Percentiles rank a stretch among this genome's conserved stretches.
Conservation (phyloP, 30 jellyfish, hydroid and myxozoan species). For the Morbakka virulenta region DNA sequence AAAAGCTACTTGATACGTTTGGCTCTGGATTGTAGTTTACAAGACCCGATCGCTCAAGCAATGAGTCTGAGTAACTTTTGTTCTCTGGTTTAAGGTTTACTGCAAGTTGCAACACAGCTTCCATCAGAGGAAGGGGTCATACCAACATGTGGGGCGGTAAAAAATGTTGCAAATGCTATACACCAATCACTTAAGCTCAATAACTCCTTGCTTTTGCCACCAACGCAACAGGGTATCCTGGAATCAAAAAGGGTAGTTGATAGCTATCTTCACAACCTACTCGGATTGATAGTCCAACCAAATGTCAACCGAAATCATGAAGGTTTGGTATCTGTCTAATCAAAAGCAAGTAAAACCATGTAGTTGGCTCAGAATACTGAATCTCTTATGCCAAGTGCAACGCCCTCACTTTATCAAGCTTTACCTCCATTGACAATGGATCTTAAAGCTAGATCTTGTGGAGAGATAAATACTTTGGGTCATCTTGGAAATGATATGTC, state of each 20-base stretch:
- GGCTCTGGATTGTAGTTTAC: background rate
- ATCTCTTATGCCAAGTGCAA: conserved; percentile 39
- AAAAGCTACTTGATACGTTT: background rate
- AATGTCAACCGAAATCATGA: conserved; percentile 18
- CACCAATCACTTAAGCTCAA: conserved; percentile 29
- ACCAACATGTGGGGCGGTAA: conserved; percentile 6
- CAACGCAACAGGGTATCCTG: conserved; percentile 35
- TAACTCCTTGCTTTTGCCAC: conserved; percentile 31
- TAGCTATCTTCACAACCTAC: conserved; percentile 15
- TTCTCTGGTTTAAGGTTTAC: conserved; percentile 1
- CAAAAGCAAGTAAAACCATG: conserved; percentile 42
- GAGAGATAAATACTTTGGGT: conserved; percentile 37
- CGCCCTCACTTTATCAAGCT: conserved; percentile 45
- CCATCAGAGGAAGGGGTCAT: conserved; percentile 5
- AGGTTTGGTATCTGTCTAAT: conserved; percentile 31
- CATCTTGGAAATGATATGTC: conserved; percentile 46
- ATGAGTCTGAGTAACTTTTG: background rate
- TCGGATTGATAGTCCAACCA: conserved; percentile 30
- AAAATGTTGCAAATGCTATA: conserved; percentile 29
- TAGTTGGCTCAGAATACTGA: conserved; percentile 55
- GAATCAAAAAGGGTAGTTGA: conserved; percentile 34
- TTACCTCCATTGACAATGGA: conserved; percentile 46
- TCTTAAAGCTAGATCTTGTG: conserved; percentile 50
- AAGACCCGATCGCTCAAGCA: background rate
- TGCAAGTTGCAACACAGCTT: conserved; percentile 21